Evolutionary conservation across 2,888 invertebrate species (phyloP).

Genomic region (Trachelus iudaicus): DNA sequence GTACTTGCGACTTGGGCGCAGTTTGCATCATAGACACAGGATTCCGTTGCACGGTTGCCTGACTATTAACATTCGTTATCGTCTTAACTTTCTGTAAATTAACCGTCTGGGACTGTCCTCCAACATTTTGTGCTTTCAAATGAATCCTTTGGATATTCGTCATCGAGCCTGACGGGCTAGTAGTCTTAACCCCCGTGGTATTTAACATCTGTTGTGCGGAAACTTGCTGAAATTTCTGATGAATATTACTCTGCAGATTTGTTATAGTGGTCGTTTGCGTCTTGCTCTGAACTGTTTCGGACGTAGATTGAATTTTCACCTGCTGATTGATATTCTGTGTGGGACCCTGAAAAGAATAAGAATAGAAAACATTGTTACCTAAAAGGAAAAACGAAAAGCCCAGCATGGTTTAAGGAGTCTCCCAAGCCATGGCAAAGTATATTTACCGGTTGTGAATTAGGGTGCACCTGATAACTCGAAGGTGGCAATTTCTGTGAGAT

Average conservation of each 20-base stretch:
- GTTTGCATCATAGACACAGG: constrained; percentile 44
- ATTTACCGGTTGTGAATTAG: constrained; percentile 27
- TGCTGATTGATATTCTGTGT: constrained; percentile 35
- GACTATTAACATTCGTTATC: constrained; percentile 32
- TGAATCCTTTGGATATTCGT: constrained; percentile 51
- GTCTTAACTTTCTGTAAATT: constrained; percentile 51
- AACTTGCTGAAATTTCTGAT: constrained; percentile 40
- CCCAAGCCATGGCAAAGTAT: constrained; percentile 23
- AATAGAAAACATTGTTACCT: constrained; percentile 12
- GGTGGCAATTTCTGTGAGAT: constrained; percentile 47
- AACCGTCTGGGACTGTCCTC: constrained; percentile 38
- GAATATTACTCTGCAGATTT: constrained; percentile 30
- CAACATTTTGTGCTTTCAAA: constrained; percentile 40
- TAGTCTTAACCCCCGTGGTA: constrained; percentile 37
- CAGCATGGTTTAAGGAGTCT: background rate
- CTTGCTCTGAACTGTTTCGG: constrained; percentile 26
- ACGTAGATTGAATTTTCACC: constrained; percentile 30
- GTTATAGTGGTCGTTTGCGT: constrained; percentile 25
- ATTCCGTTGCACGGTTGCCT: constrained; percentile 39
- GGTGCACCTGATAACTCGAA: constrained; percentile 30
- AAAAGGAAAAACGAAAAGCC: background rate
- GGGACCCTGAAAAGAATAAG: constrained; percentile 22
- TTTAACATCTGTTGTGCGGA: constrained; percentile 30
- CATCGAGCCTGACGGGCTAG: constrained; percentile 33
- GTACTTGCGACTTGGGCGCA: constrained; percentile 42